Percentiles rank a stretch among this genome's conserved stretches.
Conservation (phyloP, 2,797 vertebrate species). For the Hoplostethus atlanticus region DNA sequence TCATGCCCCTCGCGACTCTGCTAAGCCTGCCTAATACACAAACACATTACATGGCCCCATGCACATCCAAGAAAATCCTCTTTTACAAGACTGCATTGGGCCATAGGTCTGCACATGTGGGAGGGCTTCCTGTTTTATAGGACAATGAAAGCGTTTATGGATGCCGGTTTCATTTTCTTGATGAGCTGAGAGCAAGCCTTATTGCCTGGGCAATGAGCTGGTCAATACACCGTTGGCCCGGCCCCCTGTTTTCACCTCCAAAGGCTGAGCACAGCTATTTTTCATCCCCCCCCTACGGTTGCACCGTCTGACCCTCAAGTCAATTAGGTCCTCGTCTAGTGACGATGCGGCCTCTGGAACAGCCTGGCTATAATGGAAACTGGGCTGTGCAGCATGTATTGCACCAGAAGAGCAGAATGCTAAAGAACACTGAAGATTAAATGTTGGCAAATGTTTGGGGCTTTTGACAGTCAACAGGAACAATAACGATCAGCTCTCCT, state of each 20-base stretch:
- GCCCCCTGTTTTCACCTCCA: slow-evolving; percentile 42
- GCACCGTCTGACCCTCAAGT: slow-evolving; percentile 54
- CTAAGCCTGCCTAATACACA: slow-evolving; percentile 41
- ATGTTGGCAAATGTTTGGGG: not conserved
- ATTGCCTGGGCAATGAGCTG: slow-evolving; percentile 56
- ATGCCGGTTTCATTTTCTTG: slow-evolving; percentile 74
- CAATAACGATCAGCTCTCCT: not conserved
- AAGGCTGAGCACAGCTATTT: slow-evolving; percentile 59
- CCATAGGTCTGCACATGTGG: slow-evolving; percentile 17
- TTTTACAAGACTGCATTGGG: slow-evolving; percentile 58
- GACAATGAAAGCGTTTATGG: slow-evolving; percentile 71
- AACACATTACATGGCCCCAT: slow-evolving; percentile 37
- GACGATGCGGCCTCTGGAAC: slow-evolving; percentile 35
- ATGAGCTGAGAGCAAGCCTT: slow-evolving; percentile 61
- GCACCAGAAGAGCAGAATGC: not conserved
- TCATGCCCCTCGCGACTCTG: slow-evolving; percentile 32
- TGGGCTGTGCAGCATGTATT: not conserved
- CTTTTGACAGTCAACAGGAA: not conserved
- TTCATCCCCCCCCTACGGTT: slow-evolving; percentile 64
- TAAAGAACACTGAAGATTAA: slow-evolving; percentile 12
- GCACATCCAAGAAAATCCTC: slow-evolving; percentile 43
- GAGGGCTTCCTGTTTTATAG: slow-evolving; percentile 63
- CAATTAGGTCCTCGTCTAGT: slow-evolving; percentile 61
- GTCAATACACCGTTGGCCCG: slow-evolving; percentile 73
- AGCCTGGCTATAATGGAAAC: slow-evolving; percentile 36